A percentile compares a stretch with the other conserved stretches of the same genome.
Evolutionary conservation across 2,888 invertebrate species (phyloP).

Genomic region (Xanthia icteritia): DNA sequence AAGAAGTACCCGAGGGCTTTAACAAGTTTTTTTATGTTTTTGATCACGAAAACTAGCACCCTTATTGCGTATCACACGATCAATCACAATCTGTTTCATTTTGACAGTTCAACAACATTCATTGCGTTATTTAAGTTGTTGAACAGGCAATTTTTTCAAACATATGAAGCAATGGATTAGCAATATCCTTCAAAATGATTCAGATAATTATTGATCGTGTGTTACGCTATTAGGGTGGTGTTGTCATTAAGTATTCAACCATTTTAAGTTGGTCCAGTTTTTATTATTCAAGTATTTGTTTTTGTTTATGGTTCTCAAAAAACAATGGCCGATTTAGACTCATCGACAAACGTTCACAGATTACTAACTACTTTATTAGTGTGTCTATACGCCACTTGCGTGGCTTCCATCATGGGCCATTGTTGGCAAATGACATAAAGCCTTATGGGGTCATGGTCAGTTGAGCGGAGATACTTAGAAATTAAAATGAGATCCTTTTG

Average conservation of each 20-base stretch:
- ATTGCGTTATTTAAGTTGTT: no score
- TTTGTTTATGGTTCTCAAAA: conserved; percentile 1
- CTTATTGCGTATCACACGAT: no score
- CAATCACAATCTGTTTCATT: no score
- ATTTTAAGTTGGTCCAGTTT: background rate
- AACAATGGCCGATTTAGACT: conserved; percentile 10
- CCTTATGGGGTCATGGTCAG: conserved; percentile 32
- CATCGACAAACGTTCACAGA: conserved; percentile 23
- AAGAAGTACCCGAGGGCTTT: background rate
- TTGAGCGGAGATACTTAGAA: background rate
- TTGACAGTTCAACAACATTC: no score
- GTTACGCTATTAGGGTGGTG: background rate
- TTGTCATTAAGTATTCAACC: background rate
- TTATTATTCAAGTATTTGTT: background rate
- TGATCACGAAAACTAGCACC: background rate
- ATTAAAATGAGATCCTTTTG: conserved; percentile 5
- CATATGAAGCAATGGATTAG: no score
- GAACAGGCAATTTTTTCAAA: no score
- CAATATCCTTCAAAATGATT: no score
- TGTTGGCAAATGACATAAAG: conserved; percentile 20
- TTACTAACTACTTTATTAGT: conserved; percentile 50
- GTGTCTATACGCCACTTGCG: conserved; percentile 14
- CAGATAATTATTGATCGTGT: no score
- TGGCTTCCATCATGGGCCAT: conserved; percentile 40
- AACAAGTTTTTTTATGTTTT: background rate